Percentiles rank a stretch among this genome's conserved stretches.
Evolutionary conservation across 2,113 vertebrate species (phyloP).

Genomic region (Climacteris rufus): DNA sequence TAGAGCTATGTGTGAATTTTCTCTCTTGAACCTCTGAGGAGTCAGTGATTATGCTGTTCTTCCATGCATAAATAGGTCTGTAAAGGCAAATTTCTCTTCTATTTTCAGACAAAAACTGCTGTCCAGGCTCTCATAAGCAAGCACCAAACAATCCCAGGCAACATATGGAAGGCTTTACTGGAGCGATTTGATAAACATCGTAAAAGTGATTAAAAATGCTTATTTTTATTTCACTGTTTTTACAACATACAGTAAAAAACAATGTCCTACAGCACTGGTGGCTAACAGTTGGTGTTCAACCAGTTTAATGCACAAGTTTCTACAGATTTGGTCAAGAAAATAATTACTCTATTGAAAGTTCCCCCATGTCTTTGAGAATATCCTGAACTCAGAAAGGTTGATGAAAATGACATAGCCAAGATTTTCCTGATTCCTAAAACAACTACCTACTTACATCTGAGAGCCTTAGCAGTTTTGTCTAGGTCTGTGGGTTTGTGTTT

Average conservation of each 20-base stretch:
- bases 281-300: background rate
- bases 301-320: background rate
- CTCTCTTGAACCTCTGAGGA: background rate
- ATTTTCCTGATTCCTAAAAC: background rate
- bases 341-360: background rate
- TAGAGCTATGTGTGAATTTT: background rate
- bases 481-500: background rate
- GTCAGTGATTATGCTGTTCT: background rate
- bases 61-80: background rate
- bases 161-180: slow-evolving; percentile 79
- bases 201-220: slow-evolving; percentile 68
- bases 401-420: background rate
- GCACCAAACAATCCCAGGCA: slow-evolving; percentile 86
- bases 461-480: background rate
- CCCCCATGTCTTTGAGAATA: background rate
- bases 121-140: slow-evolving; percentile 81
- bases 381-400: background rate
- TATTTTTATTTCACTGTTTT: background rate
- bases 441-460: background rate
- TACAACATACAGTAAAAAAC: background rate
- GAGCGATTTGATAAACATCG: slow-evolving; percentile 72
- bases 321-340: background rate
- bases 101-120: slow-evolving; percentile 78
- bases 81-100: slow-evolving; percentile 9
- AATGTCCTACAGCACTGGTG: background rate